Base-by-base conservation (phyloP, 2,113 vertebrate genomes). In the Dolichallabes microphthalmus region DNA sequence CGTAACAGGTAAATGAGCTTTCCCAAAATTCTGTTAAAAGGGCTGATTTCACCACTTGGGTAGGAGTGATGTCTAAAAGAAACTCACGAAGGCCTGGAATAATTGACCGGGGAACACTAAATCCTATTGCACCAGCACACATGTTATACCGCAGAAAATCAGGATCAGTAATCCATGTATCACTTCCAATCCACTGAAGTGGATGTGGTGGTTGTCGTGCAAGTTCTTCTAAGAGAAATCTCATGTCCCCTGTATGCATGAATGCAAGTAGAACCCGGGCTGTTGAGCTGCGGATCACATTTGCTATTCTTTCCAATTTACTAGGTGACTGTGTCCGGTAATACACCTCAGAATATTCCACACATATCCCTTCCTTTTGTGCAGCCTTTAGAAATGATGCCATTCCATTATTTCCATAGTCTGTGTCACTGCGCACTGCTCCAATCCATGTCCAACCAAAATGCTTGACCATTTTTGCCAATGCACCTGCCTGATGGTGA, bases 371-470 rank as follows among this genome's bases (percentile, higher is more conserved):
- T 32, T 93, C 90, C 58, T 86, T 87, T 15, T 76, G 82, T 0
- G 93, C 93, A 73, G 92, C 91, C 0, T 83, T n/a, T 22, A 93
- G 79, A 71, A 95, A 95, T 55, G 92, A 87, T 0, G 90, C 88
- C 90, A 94, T 94, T 3, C 92, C 94, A 27, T 91, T 88, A 80
- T 93, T 93, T 4, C 95, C 95, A 57, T 95, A 95, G 60, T 95
- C 94, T 0, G 93, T 91, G 85, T 95, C 93, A 0, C 94, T 94
- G 0, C 90, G 87, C 60, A 95, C 82, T 7, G 94, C 91, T 9
- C 94, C 95, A 5, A 95, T 94, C 94, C 94, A 95, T 2, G 91
- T 94, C 94, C 94, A 95, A 22, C 89, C 92, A 60, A 94, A 95
- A 4, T 90, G 89, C 73, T 94, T 94, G 1, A 95, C 80, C 68